Conservation (phyloP, 1,140 invertebrate genomes). For the Drosophila ercepeae region DNA sequence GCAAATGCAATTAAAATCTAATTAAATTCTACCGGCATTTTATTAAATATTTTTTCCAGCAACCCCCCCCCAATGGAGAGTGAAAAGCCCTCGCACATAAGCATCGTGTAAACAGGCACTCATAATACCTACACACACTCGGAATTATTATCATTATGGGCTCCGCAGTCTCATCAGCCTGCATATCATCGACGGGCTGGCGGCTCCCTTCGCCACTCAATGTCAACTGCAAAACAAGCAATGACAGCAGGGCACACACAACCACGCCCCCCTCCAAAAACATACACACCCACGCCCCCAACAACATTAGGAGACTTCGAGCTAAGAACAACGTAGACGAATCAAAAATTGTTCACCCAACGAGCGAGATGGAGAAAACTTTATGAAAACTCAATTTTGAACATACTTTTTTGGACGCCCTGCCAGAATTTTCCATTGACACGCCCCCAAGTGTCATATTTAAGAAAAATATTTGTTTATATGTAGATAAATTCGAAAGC, state of each 20-base stretch:
- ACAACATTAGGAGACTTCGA: conserved; percentile 32
- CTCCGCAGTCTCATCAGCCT: conserved; percentile 43
- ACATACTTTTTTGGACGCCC: conserved; percentile 52
- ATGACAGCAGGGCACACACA: conserved; percentile 64
- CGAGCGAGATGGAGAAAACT: conserved; percentile 50
- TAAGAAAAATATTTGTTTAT: conserved; percentile 82
- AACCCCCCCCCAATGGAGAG: conserved; percentile 11
- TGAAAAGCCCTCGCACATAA: conserved; percentile 42
- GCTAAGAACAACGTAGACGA: conserved; percentile 53
- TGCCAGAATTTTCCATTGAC: conserved; percentile 39
- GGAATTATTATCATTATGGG: conserved; percentile 63
- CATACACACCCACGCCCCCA: conserved; percentile 10
- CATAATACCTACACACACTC: conserved; percentile 53
- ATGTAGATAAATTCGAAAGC: conserved; percentile 66
- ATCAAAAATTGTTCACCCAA: conserved; percentile 34
- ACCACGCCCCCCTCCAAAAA: conserved; percentile 39
- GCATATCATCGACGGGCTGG: conserved; percentile 72
- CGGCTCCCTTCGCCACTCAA: conserved; percentile 60
- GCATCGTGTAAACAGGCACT: conserved; percentile 77
- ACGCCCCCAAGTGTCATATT: conserved; percentile 75
- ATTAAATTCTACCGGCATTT: conserved; percentile 79
- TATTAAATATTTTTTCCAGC: conserved; percentile 61
- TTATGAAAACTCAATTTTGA: conserved; percentile 76
- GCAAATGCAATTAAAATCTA: conserved; percentile 79
- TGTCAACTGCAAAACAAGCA: conserved; percentile 78